phyloP scores from a whole-genome alignment of 2,797 vertebrate genomes.

The Siniperca scherzeri region DNA sequence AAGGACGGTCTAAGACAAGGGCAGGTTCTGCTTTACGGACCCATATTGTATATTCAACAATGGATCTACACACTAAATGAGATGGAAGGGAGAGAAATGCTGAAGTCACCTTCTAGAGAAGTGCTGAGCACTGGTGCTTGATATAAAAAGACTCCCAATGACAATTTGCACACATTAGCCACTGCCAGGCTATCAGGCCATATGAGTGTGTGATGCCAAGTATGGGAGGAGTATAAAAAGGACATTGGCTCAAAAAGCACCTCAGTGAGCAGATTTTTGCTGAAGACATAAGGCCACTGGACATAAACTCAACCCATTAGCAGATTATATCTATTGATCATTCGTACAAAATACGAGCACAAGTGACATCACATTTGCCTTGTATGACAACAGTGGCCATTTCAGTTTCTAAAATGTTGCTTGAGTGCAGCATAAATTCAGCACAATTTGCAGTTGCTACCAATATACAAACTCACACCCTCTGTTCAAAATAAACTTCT shows the following conservation, averaged over 20 bases:
- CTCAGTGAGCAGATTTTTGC: slow-evolving; percentile 81
- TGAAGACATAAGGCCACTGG: slow-evolving; percentile 76
- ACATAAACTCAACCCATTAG: slow-evolving; percentile 83
- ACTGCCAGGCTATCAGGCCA: slow-evolving; percentile 79
- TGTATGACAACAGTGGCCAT: slow-evolving; percentile 56
- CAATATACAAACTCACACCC: not conserved
- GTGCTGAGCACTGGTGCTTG: slow-evolving; percentile 83
- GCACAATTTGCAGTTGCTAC: slow-evolving; percentile 14
- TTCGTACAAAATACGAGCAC: slow-evolving; percentile 62
- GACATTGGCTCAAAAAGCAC: slow-evolving; percentile 81
- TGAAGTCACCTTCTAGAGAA: slow-evolving; percentile 84
- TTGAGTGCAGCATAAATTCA: slow-evolving; percentile 45
- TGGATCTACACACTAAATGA: slow-evolving; percentile 85
- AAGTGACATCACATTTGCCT: slow-evolving; percentile 59
- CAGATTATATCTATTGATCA: slow-evolving; percentile 84
- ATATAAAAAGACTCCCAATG: slow-evolving; percentile 86
- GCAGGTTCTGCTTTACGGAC: slow-evolving; percentile 77
- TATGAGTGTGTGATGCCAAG: slow-evolving; percentile 79
- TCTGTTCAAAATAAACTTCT: slow-evolving; percentile 24
- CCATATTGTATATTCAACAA: slow-evolving; percentile 84
- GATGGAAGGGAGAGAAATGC: slow-evolving; percentile 84
- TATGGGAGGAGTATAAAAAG: slow-evolving; percentile 74
- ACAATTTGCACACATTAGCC: slow-evolving; percentile 88
- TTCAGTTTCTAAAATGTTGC: slow-evolving; percentile 41
- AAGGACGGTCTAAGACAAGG: slow-evolving; percentile 84